Conservation (phyloP, 92 coral and sea anemone species). For the Porites cylindrica region DNA sequence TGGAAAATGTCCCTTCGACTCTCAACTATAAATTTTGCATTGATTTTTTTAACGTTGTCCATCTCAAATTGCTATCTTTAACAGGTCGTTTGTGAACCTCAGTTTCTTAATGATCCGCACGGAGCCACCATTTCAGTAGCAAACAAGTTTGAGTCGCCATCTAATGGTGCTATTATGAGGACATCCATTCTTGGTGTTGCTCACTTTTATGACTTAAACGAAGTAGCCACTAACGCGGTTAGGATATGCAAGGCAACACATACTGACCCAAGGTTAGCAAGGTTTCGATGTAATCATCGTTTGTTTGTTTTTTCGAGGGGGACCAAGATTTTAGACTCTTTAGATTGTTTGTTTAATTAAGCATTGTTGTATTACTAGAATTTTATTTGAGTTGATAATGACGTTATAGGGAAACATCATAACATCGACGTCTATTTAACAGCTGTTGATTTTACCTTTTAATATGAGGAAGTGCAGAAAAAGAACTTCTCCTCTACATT, state of each 20-base stretch:
- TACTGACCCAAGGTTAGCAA: slow-evolving; percentile 86
- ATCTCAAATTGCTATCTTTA: not conserved
- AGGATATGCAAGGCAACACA: slow-evolving; percentile 96
- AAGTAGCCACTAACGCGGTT: slow-evolving; percentile 88
- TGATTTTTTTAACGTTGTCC: not conserved
- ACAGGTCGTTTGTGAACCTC: slow-evolving; percentile 86
- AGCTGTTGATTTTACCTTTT: too few relatives aligned
- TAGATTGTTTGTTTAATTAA: not conserved
- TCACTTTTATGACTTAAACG: slow-evolving; percentile 90
- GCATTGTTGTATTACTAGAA: too few relatives aligned
- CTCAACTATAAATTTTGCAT: too few relatives aligned
- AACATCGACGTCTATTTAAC: too few relatives aligned
- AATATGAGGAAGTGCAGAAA: too few relatives aligned
- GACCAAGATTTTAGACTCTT: not conserved
- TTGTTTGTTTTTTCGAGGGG: not conserved
- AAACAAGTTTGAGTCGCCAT: slow-evolving; percentile 80
- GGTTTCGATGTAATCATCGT: not conserved
- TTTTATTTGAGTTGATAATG: too few relatives aligned
- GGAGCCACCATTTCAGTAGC: slow-evolving; percentile 87
- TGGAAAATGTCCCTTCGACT: too few relatives aligned
- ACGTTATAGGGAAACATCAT: too few relatives aligned
- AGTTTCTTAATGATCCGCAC: slow-evolving; percentile 91
- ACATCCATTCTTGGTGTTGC: slow-evolving; percentile 89
- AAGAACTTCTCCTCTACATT: too few relatives aligned
- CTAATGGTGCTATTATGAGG: slow-evolving; percentile 97